A percentile compares a stretch with the other conserved stretches of the same genome.
Conservation (phyloP, 2,113 vertebrate species). For the Pelusios castaneus region DNA sequence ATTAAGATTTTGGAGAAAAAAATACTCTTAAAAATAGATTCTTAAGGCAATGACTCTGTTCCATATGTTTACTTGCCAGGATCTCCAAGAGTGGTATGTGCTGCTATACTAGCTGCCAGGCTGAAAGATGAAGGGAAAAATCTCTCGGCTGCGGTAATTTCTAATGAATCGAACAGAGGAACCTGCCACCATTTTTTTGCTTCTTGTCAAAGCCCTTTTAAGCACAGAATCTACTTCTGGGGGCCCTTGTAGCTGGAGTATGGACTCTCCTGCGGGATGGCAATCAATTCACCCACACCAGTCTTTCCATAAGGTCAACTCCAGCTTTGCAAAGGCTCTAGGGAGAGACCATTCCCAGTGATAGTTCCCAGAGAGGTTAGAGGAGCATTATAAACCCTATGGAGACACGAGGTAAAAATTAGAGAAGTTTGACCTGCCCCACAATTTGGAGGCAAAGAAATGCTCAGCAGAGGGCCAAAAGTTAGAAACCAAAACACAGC, state of each 20-base stretch:
- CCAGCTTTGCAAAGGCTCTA: not conserved
- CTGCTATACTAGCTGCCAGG: too few relatives aligned
- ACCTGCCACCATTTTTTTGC: not conserved
- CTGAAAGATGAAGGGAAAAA: not conserved
- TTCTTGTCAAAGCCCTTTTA: not conserved
- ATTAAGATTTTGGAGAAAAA: not conserved
- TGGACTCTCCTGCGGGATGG: not conserved
- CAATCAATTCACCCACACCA: not conserved
- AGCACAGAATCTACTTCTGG: not conserved
- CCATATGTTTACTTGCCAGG: not conserved
- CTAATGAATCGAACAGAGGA: not conserved
- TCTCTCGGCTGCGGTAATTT: not conserved
- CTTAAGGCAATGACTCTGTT: not conserved
- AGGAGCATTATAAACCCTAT: not conserved
- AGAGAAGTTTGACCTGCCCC: not conserved
- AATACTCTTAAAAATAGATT: not conserved
- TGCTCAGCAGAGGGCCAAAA: not conserved
- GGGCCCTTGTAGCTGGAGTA: not conserved
- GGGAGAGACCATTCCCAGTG: not conserved
- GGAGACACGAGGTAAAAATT: not conserved
- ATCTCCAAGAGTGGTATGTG: not conserved
- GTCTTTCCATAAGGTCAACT: not conserved
- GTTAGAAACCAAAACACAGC: not conserved
- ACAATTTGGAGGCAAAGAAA: not conserved
- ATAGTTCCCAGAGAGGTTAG: not conserved